Conservation (phyloP, 2,113 vertebrate species). For the Entosphenus tridentatus region DNA sequence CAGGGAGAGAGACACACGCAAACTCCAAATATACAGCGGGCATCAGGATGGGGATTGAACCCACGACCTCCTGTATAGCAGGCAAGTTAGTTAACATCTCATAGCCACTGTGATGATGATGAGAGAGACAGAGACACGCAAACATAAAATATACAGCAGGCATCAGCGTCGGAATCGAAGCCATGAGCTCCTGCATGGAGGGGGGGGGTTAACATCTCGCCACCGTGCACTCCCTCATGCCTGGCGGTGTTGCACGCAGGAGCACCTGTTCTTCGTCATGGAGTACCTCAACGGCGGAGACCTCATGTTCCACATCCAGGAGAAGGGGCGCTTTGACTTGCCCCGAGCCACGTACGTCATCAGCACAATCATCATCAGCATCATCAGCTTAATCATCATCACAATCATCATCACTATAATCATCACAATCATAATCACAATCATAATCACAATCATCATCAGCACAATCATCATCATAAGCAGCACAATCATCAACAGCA, state of each 20-base stretch:
- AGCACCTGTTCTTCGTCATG: conserved; percentile 97
- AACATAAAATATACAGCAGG: no score
- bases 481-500: neutral
- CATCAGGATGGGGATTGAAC: no score
- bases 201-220: neutral
- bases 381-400: neutral
- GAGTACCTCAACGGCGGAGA: conserved; percentile 93
- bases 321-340: conserved; percentile 89
- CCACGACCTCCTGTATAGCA: no score
- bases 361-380: neutral
- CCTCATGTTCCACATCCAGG: conserved; percentile 96
- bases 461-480: neutral
- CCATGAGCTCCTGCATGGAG: no score
- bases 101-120: no score
- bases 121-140: no score
- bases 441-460: no score
- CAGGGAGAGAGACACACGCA: no score
- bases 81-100: no score
- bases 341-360: conserved; percentile 53
- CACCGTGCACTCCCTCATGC: conserved; percentile 2
- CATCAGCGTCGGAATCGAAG: no score
- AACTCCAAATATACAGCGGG: no score
- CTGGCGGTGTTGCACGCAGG: conserved; percentile 22
- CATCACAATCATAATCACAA: neutral
- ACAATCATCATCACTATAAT: neutral